Conservation (phyloP, 2,797 vertebrate species). For the Gila robusta region DNA sequence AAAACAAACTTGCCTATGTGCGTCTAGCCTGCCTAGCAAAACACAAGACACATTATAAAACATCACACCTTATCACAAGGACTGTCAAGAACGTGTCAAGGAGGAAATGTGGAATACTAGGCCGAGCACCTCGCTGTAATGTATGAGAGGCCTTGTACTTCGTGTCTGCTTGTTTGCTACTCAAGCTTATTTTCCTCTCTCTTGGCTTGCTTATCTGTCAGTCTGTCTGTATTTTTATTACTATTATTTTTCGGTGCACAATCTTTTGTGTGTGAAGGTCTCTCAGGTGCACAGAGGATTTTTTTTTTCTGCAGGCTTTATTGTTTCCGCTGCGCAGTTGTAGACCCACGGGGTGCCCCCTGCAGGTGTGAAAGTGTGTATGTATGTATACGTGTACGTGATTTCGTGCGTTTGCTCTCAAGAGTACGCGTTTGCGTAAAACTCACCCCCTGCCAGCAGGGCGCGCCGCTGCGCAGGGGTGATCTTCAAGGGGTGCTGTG, state of each 20-base stretch:
- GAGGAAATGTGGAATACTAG: constrained; percentile 46
- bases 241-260: constrained; percentile 42
- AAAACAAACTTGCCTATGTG: constrained; percentile 56
- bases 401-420: not conserved
- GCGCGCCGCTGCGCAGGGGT: constrained; percentile 52
- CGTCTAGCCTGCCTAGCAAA: constrained; percentile 56
- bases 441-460: constrained; percentile 56
- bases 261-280: constrained; percentile 50
- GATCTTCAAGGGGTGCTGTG: constrained; percentile 48
- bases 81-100: constrained; percentile 61
- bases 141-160: constrained; percentile 45
- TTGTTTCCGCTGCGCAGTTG: constrained; percentile 77
- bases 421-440: not conserved
- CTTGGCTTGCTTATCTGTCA: constrained; percentile 30
- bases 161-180: constrained; percentile 59
- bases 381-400: constrained; percentile 32
- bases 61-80: constrained; percentile 62
- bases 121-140: constrained; percentile 49
- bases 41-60: constrained; percentile 57
- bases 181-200: constrained; percentile 42
- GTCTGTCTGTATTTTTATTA: constrained; percentile 43
- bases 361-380: constrained; percentile 61
- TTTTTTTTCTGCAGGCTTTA: constrained; percentile 69
- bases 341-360: constrained; percentile 70
- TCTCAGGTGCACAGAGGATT: constrained; percentile 62